phyloP scores from a whole-genome alignment of 2,113 vertebrate genomes.

The Steatornis caripensis region DNA sequence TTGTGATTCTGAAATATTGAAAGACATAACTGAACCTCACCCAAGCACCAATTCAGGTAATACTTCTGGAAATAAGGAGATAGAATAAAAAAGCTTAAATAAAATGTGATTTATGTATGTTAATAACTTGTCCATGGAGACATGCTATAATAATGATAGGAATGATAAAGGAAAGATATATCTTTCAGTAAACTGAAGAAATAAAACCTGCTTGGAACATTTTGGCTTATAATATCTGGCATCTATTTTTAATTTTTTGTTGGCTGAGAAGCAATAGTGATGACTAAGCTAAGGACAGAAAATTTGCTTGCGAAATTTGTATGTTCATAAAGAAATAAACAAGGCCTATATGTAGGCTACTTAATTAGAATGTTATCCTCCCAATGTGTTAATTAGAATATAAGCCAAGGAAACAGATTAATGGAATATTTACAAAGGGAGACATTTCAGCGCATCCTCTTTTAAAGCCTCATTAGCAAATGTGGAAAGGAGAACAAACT shows the following conservation, averaged over 20 bases:
- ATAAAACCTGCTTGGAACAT: not conserved
- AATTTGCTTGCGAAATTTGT: not conserved
- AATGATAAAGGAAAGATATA: not conserved
- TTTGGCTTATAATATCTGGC: not conserved
- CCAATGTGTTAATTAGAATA: not conserved
- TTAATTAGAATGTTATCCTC: not conserved
- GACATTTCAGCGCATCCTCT: not conserved
- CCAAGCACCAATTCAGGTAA: not conserved
- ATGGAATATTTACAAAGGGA: not conserved
- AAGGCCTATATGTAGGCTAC: not conserved
- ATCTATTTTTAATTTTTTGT: not conserved
- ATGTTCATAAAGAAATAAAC: not conserved
- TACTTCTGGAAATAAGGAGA: not conserved
- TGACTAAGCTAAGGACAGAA: not conserved
- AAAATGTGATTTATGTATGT: not conserved
- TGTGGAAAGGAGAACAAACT: not conserved
- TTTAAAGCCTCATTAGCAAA: not conserved
- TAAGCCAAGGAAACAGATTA: not conserved
- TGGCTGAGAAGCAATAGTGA: not conserved
- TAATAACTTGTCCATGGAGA: not conserved
- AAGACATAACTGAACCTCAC: not conserved
- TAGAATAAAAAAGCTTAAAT: not conserved
- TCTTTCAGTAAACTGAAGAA: not conserved
- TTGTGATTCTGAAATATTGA: not conserved
- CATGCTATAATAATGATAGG: not conserved